Evolutionary conservation across 2,113 vertebrate species (phyloP).

Genomic region (Chrysochloris asiatica): DNA sequence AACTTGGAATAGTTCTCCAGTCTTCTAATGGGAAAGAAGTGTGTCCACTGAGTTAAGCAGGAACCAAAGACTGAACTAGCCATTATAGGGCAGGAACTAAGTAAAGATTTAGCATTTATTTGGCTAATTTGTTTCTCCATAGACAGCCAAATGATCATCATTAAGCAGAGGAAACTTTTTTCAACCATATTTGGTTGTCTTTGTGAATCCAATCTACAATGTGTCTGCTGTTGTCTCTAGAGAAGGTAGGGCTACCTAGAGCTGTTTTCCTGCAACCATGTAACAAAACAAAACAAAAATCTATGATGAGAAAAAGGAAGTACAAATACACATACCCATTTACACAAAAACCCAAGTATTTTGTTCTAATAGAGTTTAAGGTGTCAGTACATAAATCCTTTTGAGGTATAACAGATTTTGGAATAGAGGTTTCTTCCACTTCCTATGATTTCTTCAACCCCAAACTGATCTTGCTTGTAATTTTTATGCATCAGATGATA

Average conservation of each 20-base stretch:
- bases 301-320: slow-evolving; percentile 10
- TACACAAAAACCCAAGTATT: neutral
- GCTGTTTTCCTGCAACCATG: neutral
- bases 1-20: slow-evolving; percentile 3
- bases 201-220: neutral
- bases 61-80: neutral
- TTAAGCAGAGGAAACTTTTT: slow-evolving; percentile 7
- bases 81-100: neutral
- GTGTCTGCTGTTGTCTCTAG: neutral
- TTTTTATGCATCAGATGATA: slow-evolving; percentile 3
- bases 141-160: neutral
- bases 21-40: neutral
- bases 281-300: neutral
- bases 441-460: slow-evolving; percentile 5
- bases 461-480: slow-evolving; percentile 15
- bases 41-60: neutral
- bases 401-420: neutral
- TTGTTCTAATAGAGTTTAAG: neutral
- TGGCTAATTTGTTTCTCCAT: slow-evolving; percentile 1
- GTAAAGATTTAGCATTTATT: neutral
- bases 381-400: neutral
- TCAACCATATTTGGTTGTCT: neutral
- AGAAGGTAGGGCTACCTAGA: neutral
- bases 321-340: neutral
- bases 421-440: neutral